Conservation (phyloP, 2,113 vertebrate genomes). For the Sander vitreus region DNA sequence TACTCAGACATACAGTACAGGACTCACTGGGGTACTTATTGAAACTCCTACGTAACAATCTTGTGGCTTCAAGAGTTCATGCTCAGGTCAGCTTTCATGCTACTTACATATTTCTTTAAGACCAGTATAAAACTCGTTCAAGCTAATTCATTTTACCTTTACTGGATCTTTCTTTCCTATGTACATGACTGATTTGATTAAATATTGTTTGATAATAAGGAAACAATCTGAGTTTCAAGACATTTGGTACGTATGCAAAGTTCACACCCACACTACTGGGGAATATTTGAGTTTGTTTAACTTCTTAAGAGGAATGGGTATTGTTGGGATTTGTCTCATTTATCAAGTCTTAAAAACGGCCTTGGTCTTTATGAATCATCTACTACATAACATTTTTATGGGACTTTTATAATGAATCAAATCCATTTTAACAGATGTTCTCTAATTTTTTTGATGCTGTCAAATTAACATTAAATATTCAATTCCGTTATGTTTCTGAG, state of each 20-base stretch:
- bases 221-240: not conserved
- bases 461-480: conserved; percentile 57
- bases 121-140: not conserved
- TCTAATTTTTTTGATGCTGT: conserved; percentile 17
- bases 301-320: not conserved
- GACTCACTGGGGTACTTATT: not conserved
- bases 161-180: not conserved
- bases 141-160: conserved; percentile 12
- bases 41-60: conserved; percentile 13
- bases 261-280: not conserved
- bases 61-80: not conserved
- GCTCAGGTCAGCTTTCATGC: conserved; percentile 26
- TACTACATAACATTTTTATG: conserved; percentile 24
- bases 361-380: conserved; percentile 30
- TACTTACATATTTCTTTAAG: conserved; percentile 17
- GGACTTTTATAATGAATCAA: conserved; percentile 24
- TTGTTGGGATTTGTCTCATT: conserved; percentile 1
- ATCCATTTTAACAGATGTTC: conserved; percentile 35
- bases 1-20: not conserved
- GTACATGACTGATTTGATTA: conserved; percentile 4
- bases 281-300: conserved; percentile 3
- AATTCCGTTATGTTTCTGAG: conserved; percentile 49
- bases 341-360: conserved; percentile 1
- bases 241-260: not conserved
- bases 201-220: conserved; percentile 9